phyloP scores from a whole-genome alignment of 2,113 vertebrate species.

The Patagioenas fasciata region DNA sequence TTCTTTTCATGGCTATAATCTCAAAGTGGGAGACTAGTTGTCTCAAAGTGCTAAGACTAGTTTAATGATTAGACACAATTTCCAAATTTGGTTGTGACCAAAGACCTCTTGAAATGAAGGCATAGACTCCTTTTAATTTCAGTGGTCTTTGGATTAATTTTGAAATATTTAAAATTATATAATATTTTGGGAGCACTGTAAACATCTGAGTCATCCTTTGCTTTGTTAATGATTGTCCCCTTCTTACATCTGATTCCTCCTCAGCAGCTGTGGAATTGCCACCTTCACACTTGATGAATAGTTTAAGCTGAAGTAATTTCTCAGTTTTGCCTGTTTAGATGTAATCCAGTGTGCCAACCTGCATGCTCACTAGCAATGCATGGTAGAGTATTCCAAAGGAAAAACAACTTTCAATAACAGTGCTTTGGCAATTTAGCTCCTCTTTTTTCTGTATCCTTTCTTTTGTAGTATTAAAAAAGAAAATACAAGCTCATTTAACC shows the following conservation, averaged over 20 bases:
- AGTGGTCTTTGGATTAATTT: not conserved
- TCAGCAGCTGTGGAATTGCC: not conserved
- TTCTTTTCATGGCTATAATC: not conserved
- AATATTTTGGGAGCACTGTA: not conserved
- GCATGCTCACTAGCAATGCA: not conserved
- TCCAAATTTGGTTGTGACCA: not conserved
- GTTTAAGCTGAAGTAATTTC: not conserved
- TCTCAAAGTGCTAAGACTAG: not conserved
- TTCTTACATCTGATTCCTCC: not conserved
- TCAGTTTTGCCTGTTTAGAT: not conserved
- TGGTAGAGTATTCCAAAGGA: not conserved
- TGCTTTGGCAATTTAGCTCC: not conserved
- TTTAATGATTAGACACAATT: not conserved
- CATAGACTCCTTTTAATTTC: not conserved
- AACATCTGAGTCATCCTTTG: not conserved
- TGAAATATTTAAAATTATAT: not conserved
- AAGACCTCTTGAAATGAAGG: not conserved
- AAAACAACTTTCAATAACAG: not conserved
- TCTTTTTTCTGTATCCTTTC: not conserved
- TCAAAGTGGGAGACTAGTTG: not conserved
- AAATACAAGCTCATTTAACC: not conserved
- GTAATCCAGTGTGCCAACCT: not conserved
- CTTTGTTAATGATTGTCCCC: not conserved
- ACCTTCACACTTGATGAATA: not conserved
- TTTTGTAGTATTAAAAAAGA: not conserved